Evolutionary conservation across 2,888 invertebrate genomes (phyloP).

Genomic region (Hydraecia micacea): DNA sequence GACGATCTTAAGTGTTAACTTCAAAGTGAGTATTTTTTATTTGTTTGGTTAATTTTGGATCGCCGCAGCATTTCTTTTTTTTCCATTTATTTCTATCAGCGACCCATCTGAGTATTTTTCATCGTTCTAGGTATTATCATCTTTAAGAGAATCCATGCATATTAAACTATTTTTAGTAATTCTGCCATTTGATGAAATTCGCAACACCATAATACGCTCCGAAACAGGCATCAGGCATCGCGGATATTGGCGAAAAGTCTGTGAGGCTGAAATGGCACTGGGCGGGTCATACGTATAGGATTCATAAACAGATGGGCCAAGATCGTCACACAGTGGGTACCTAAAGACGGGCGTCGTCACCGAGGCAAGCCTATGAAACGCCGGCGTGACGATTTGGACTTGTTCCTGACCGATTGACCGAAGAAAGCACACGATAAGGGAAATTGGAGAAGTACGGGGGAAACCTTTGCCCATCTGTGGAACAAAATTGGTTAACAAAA

Average conservation of each 20-base stretch:
- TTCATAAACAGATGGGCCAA: not conserved
- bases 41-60: not conserved
- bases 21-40: constrained; percentile 90
- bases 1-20: constrained; percentile 94
- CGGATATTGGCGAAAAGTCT: not conserved
- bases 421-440: not conserved
- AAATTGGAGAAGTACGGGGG: not conserved
- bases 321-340: not conserved
- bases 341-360: not conserved
- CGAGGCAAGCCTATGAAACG: not conserved
- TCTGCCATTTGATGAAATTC: not conserved
- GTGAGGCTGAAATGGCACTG: not conserved
- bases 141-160: not conserved
- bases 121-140: not conserved
- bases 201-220: not conserved
- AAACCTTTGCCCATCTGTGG: not conserved
- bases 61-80: no score
- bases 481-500: not conserved
- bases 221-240: not conserved
- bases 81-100: not conserved
- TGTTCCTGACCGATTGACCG: not conserved
- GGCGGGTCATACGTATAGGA: not conserved
- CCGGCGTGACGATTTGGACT: not conserved
- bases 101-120: rapidly evolving
- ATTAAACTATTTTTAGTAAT: not conserved